These are phyloP conservation scores for Epinotia demarniana DNA, from an alignment of 2,888 invertebrate genomes.

Conservation along the genomic window DNA sequence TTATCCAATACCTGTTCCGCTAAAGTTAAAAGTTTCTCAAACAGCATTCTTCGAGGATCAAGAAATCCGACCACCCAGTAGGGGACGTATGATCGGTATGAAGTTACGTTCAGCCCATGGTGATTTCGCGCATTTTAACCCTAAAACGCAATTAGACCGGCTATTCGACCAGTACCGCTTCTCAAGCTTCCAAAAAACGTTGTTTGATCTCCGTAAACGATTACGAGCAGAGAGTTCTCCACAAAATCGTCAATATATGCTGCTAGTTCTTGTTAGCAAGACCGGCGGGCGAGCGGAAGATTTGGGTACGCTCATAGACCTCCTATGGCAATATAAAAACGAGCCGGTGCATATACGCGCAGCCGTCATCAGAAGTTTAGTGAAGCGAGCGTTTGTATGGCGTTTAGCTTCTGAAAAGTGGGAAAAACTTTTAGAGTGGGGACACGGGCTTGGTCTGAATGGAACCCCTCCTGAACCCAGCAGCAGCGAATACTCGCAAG, in stretches of 20 bases:
- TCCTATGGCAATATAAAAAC: constrained; percentile 60
- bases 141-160: constrained; percentile 54
- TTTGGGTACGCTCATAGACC: constrained; percentile 57
- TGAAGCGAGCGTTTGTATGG: constrained; percentile 67
- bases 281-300: constrained; percentile 61
- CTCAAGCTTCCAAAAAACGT: constrained; percentile 60
- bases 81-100: too few species aligned
- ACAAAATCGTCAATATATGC: constrained; percentile 66
- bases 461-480: constrained; percentile 57
- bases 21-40: constrained; percentile 29
- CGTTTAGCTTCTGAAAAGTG: constrained; percentile 60
- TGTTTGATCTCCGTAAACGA: constrained; percentile 61
- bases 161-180: constrained; percentile 68
- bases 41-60: constrained; percentile 45
- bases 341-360: constrained; percentile 67
- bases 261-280: constrained; percentile 72
- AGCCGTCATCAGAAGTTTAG: constrained; percentile 67
- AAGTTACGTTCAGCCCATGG: neutral
- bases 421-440: constrained; percentile 61
- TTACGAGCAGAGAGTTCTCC: constrained; percentile 57
- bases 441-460: constrained; percentile 65
- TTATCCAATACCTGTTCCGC: constrained; percentile 51
- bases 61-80: neutral
- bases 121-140: neutral
- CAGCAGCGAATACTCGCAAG: constrained; percentile 47